Conservation (phyloP, 1,140 invertebrate genomes). For the Homalodisca vitripennis region DNA sequence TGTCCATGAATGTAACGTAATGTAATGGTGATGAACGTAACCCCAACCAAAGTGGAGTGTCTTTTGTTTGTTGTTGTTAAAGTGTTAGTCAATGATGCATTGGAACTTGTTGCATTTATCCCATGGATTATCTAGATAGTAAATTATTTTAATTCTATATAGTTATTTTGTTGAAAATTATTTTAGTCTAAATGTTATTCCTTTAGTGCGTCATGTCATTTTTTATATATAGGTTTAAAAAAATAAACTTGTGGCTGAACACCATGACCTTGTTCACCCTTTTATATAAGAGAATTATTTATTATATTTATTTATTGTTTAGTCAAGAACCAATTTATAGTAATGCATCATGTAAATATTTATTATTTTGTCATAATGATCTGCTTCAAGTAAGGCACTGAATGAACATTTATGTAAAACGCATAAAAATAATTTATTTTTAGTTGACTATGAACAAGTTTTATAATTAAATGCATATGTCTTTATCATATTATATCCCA, state of each 20-base stretch:
- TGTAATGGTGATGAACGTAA: constrained; percentile 8
- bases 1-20: neutral
- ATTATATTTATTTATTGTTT: constrained; percentile 23
- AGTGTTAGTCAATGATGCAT: constrained; percentile 14
- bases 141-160: constrained; percentile 16
- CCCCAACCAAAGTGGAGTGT: constrained; percentile 28
- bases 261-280: no score
- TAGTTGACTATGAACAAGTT: no score
- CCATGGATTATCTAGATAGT: neutral
- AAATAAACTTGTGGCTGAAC: no score
- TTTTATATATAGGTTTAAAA: neutral
- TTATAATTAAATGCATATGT: no score
- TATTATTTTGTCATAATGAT: no score
- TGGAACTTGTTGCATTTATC: constrained; percentile 19
- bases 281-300: constrained; percentile 8
- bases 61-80: constrained; percentile 28
- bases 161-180: constrained; percentile 24
- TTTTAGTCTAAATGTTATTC: constrained; percentile 18
- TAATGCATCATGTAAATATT: no score
- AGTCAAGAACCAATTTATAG: neutral
- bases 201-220: neutral
- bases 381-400: no score
- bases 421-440: no score
- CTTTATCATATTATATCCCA: no score
- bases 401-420: no score